Conservation (phyloP, 2,797 vertebrate genomes). For the Eulemur rubriventer region DNA sequence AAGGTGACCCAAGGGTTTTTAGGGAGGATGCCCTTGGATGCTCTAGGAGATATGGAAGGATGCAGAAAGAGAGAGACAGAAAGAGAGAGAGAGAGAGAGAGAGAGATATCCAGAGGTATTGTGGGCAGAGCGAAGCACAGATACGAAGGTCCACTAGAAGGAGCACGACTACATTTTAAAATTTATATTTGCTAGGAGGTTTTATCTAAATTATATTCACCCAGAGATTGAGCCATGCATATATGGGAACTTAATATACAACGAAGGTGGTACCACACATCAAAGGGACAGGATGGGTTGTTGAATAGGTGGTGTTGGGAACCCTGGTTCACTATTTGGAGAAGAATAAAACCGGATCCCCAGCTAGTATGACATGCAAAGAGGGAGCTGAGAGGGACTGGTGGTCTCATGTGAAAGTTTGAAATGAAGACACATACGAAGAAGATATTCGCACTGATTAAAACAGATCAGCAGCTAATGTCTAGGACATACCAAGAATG, state of each 20-base stretch:
- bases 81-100: neutral
- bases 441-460: neutral
- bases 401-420: neutral
- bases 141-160: neutral
- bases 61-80: too few relatives aligned
- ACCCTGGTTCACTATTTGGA: neutral
- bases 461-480: neutral
- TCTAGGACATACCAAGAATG: neutral
- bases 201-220: neutral
- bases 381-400: neutral
- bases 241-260: neutral
- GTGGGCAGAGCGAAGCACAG: neutral
- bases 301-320: neutral
- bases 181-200: neutral
- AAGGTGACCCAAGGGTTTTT: slow-evolving; percentile 15
- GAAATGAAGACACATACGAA: neutral
- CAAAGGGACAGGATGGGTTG: neutral
- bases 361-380: neutral
- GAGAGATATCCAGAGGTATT: too few relatives aligned
- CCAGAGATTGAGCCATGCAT: neutral
- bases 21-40: neutral
- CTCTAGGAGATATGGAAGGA: neutral
- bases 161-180: neutral
- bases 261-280: neutral
- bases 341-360: neutral